Conservation (phyloP, 2,113 vertebrate genomes). For the Ptilorrhoa leucosticta region DNA sequence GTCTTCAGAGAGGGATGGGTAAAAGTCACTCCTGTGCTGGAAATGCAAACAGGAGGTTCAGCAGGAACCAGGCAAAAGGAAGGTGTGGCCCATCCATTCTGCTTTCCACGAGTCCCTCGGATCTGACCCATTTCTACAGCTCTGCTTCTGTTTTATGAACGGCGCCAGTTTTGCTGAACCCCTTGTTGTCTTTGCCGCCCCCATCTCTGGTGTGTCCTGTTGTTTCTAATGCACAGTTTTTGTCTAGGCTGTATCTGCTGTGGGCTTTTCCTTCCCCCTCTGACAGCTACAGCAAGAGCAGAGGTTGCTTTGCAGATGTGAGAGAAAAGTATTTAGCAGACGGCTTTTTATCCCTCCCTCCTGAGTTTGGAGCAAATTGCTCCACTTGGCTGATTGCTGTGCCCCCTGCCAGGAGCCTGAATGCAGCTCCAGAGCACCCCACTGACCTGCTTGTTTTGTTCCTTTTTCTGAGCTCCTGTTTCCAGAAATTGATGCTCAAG, state of each 20-base stretch:
- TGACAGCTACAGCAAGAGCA: background rate
- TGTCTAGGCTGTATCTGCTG: background rate
- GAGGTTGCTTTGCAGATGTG: background rate
- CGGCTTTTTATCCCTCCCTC: background rate
- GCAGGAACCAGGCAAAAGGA: background rate
- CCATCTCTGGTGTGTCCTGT: background rate
- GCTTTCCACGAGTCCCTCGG: background rate
- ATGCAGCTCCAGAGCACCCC: constrained; percentile 4
- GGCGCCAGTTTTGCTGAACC: background rate
- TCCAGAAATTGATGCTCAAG: constrained; percentile 28
- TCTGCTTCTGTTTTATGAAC: background rate
- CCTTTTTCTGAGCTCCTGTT: background rate
- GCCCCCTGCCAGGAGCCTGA: constrained; percentile 22
- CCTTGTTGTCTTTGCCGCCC: background rate
- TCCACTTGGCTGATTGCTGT: constrained; percentile 12
- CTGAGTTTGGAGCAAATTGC: constrained; percentile 2
- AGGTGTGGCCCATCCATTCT: background rate
- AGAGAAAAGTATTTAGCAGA: background rate
- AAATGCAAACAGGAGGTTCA: background rate
- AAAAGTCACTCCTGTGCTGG: background rate
- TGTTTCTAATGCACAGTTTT: background rate
- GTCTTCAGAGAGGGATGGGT: background rate
- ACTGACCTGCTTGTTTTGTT: background rate
- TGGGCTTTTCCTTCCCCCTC: background rate
- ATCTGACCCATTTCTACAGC: background rate